Conservation (phyloP, 1,140 invertebrate genomes). For the Euwallacea similis region DNA sequence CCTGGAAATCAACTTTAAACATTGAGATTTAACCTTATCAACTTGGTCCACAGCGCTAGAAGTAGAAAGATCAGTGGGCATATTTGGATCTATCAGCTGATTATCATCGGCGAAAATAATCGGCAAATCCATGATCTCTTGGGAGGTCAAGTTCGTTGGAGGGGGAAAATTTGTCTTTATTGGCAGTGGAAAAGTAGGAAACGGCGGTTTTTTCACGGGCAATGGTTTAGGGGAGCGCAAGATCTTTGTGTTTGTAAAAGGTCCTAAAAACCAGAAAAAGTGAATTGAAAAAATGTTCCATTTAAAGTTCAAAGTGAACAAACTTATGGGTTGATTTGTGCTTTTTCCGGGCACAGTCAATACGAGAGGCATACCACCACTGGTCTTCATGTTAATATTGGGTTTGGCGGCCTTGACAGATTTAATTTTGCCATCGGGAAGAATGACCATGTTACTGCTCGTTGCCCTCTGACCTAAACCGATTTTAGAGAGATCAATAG, state of each 20-base stretch:
- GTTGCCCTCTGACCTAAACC: slow-evolving; percentile 32
- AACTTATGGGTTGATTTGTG: too few species aligned
- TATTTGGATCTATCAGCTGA: slow-evolving; percentile 54
- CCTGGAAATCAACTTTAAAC: neutral
- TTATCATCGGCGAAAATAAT: slow-evolving; percentile 69
- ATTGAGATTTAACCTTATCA: neutral
- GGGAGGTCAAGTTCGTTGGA: slow-evolving; percentile 59
- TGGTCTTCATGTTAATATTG: slow-evolving; percentile 29
- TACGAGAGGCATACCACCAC: slow-evolving; percentile 23
- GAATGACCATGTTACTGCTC: slow-evolving; percentile 43
- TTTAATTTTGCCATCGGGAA: slow-evolving; percentile 50
- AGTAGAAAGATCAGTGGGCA: slow-evolving; percentile 42
- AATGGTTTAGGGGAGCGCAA: slow-evolving; percentile 25
- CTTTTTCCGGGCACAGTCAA: slow-evolving; percentile 20
- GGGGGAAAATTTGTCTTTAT: slow-evolving; percentile 40
- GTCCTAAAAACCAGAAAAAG: neutral
- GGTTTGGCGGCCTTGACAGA: slow-evolving; percentile 18
- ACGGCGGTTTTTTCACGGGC: slow-evolving; percentile 40
- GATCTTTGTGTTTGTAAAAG: neutral
- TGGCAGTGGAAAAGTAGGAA: slow-evolving; percentile 24
- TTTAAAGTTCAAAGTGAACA: neutral
- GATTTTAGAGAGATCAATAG: slow-evolving; percentile 47
- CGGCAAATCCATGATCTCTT: slow-evolving; percentile 67
- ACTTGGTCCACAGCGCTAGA: slow-evolving; percentile 1
- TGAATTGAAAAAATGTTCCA: neutral